phyloP scores from a whole-genome alignment of 53 echinoderm and acorn worm species.

The Luidia sarsii region DNA sequence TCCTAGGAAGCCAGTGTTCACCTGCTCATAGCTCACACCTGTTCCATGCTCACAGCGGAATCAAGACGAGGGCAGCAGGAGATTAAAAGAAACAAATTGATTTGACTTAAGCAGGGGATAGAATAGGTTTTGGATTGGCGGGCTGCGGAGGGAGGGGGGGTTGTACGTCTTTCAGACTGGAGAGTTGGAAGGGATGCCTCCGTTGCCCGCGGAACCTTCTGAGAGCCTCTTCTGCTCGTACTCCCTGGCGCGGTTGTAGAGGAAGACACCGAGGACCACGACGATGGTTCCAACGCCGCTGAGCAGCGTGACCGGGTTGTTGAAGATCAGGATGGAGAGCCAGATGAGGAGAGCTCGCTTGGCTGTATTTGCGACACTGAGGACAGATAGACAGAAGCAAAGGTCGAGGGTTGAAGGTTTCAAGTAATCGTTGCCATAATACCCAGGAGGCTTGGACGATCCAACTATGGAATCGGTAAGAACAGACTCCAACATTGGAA shows the following conservation, averaged over 20 bases:
- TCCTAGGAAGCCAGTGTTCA: no score
- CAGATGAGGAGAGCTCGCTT: slow-evolving; percentile 96
- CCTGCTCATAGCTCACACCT: no score
- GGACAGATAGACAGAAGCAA: background rate
- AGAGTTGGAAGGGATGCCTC: background rate
- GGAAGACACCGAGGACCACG: slow-evolving; percentile 90
- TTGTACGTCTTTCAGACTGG: slow-evolving; percentile 9
- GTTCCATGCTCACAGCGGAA: no score
- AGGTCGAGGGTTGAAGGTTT: background rate
- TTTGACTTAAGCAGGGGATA: no score
- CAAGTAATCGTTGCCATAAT: no score
- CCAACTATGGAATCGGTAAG: no score
- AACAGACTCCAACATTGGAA: no score
- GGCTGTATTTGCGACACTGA: slow-evolving; percentile 95
- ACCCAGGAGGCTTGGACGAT: no score
- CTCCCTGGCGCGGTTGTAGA: slow-evolving; percentile 95
- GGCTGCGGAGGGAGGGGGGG: no score
- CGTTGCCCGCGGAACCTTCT: background rate
- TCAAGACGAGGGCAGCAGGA: no score
- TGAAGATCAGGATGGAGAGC: slow-evolving; percentile 91
- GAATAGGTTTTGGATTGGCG: no score
- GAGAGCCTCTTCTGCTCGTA: slow-evolving; percentile 50
- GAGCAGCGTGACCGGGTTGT: slow-evolving; percentile 85
- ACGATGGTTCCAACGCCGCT: slow-evolving; percentile 90
- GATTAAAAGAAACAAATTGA: no score